These are phyloP conservation scores for Pyralis farinalis DNA, from an alignment of 2,888 invertebrate species.

Conservation along the genomic window DNA sequence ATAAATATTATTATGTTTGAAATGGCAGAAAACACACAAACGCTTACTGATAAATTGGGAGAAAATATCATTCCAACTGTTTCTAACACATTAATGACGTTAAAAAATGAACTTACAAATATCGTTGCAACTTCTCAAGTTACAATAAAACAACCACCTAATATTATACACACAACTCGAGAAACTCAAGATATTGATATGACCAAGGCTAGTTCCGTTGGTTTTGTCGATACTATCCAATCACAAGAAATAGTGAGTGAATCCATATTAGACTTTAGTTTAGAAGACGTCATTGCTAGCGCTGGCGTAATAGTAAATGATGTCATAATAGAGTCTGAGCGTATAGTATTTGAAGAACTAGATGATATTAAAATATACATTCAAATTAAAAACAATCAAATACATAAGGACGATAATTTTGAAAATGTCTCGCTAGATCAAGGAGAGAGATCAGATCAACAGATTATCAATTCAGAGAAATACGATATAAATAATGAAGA, in stretches of 20 bases:
- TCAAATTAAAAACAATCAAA: neutral
- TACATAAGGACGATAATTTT: neutral
- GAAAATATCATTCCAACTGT: neutral
- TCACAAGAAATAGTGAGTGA: too few relatives aligned
- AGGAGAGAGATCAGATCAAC: neutral
- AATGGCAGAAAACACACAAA: neutral
- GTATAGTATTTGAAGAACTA: neutral
- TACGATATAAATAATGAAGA: too few relatives aligned
- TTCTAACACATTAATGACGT: neutral
- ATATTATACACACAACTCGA: too few relatives aligned
- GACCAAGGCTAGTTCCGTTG: too few relatives aligned
- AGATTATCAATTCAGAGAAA: too few relatives aligned
- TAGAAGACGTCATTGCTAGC: conserved; percentile 1
- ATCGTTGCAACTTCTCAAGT: neutral
- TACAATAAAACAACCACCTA: neutral
- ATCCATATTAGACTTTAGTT: neutral
- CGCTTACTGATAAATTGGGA: neutral
- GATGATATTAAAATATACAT: too few relatives aligned
- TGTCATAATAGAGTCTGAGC: conserved; percentile 1
- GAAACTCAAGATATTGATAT: too few relatives aligned
- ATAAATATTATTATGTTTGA: neutral
- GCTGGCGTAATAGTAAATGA: conserved; percentile 4
- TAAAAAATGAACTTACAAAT: conserved; percentile 1
- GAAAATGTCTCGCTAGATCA: neutral
- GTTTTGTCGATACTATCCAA: too few relatives aligned